Evolutionary conservation across 2,888 invertebrate species (phyloP), one percentile per base, ranked within the genome.

Genomic region (Petrolisthes manimaculis): DNA sequence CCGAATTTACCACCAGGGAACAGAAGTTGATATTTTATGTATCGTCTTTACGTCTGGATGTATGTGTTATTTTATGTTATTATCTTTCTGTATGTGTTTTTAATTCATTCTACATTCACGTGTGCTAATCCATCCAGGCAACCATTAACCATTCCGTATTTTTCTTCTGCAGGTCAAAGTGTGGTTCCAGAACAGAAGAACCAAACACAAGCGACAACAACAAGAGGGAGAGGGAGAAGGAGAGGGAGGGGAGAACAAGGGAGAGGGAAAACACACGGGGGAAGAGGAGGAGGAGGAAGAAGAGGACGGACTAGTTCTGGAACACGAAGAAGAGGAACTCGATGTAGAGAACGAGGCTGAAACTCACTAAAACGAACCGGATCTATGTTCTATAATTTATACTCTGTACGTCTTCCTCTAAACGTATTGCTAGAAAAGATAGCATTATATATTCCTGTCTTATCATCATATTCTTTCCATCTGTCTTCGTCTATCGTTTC

Each of bases 281-380:
- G 37, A 37, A 37, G 37, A 21, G 78, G 75, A 75, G 53, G 88
- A 88, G 71, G 84, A 84, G 51, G 84, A 88, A 51, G 87, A 87
- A 24, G 84, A 84, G 51, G 84, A 88, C 14, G 88, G 88, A 1
- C 88, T 88, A 51, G 88, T 88, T 8, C 81, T 88, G 51, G 88
- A 88, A 24, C 88, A 88, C 80, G 88, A 88, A 51, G 88, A 88
- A 5, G 88, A 88, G 67, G 88, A 88, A 77, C 84, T 88, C 24
- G 88, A 88, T 74, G 88, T 88, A 53, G 88, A 88, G 67, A 88
- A 88, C 80, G 88, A 88, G 75, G 84, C 84, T 4, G 88, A 88
- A 8, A 54, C 75, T 5, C 88, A 84, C 56, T 88, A 88, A 75
- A 12, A 69, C 18, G 37, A 37, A 37, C 37, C 37, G 37, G 37